phyloP scores from a whole-genome alignment of 2,888 invertebrate species.

The Lycaena phlaeas region DNA sequence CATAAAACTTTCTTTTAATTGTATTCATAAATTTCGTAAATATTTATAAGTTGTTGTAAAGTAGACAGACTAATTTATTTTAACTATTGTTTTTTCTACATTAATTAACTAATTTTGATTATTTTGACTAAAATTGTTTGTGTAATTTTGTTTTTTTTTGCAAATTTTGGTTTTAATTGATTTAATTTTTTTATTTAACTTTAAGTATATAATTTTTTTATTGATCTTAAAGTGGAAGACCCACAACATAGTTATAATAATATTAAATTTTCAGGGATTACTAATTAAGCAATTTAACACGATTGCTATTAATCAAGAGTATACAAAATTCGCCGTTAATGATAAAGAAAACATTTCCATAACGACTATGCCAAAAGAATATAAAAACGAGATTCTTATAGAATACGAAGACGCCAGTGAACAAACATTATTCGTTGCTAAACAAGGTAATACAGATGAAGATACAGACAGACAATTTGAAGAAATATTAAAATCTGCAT shows the following conservation, averaged over 20 bases:
- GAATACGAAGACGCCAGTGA: conserved; percentile 54
- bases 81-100: no score
- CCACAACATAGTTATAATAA: not conserved
- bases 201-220: no score
- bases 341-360: conserved; percentile 37
- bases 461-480: conserved; percentile 56
- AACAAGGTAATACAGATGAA: conserved; percentile 44
- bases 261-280: conserved; percentile 51
- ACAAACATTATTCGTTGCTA: conserved; percentile 43
- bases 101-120: no score
- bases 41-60: no score
- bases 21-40: no score
- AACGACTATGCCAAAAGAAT: conserved; percentile 38
- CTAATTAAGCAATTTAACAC: conserved; percentile 62
- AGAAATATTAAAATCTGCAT: conserved; percentile 50
- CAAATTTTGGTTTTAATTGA: no score
- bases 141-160: no score
- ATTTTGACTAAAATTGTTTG: no score
- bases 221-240: no score
- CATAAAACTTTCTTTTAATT: no score
- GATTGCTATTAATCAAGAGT: conserved; percentile 57
- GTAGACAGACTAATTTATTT: no score
- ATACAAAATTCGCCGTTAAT: conserved; percentile 43
- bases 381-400: conserved; percentile 47
- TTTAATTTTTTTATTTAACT: no score